These are phyloP conservation scores for Puntigrus tetrazona DNA, from an alignment of 2,113 vertebrate species.

Conservation along the genomic window DNA sequence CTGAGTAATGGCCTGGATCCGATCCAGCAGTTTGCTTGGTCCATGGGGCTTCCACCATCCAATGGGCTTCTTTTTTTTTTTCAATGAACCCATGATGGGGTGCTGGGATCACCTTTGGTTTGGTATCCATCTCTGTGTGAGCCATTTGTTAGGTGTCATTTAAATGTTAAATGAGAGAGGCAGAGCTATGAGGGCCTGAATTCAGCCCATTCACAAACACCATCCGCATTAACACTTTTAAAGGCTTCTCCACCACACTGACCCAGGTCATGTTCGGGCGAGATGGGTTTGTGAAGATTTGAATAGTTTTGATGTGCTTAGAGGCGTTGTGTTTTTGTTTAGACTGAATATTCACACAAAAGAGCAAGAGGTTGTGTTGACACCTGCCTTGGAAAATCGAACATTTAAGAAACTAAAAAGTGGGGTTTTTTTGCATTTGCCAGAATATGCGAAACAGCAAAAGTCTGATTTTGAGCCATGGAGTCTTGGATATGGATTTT, in stretches of 20 bases:
- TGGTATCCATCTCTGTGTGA: conserved; percentile 13
- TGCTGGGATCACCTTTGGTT: conserved; percentile 25
- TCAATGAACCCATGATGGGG: conserved; percentile 29
- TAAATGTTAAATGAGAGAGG: conserved; percentile 41
- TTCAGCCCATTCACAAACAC: conserved; percentile 44
- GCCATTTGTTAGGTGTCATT: conserved; percentile 50
- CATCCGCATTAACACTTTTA: conserved; percentile 48
- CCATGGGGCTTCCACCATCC: conserved; percentile 1
- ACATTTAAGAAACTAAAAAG: background rate
- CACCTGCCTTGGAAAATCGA: conserved; percentile 54
- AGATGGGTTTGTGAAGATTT: background rate
- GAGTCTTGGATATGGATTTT: background rate
- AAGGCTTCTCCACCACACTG: conserved; percentile 29
- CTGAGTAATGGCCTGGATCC: conserved; percentile 42
- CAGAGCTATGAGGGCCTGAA: conserved; percentile 23
- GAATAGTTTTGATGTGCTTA: conserved; percentile 29
- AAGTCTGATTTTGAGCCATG: background rate
- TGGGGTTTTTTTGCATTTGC: background rate
- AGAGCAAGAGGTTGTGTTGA: background rate
- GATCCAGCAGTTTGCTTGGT: conserved; percentile 15
- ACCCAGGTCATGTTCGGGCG: conserved; percentile 41
- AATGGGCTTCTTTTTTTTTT: conserved; percentile 13
- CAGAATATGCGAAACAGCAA: background rate
- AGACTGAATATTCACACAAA: background rate
- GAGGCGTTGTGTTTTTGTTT: conserved; percentile 46